Percentiles rank a stretch among this genome's conserved stretches.
These are phyloP conservation scores for Tetrax tetrax DNA, from an alignment of 2,113 vertebrate species.

Conservation along the genomic window DNA sequence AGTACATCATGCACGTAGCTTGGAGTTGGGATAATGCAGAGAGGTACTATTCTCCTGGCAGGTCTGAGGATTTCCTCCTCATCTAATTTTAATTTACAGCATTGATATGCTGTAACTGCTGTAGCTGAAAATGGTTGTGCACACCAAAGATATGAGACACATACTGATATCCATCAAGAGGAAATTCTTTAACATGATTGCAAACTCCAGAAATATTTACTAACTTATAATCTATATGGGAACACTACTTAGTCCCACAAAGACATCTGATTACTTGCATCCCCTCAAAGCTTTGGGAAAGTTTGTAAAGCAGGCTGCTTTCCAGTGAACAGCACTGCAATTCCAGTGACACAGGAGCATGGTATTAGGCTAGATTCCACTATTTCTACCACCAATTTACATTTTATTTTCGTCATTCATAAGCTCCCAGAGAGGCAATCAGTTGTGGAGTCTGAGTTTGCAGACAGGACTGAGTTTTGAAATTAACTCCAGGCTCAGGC, in stretches of 20 bases:
- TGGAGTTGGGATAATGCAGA: background rate
- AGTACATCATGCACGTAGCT: background rate
- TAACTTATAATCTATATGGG: background rate
- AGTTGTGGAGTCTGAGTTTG: background rate
- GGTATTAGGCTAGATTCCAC: background rate
- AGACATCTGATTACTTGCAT: background rate
- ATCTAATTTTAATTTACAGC: constrained; percentile 3
- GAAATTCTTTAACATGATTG: background rate
- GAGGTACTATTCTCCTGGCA: background rate
- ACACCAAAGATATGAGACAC: background rate
- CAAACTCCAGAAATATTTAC: background rate
- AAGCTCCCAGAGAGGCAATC: background rate
- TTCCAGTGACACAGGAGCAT: background rate
- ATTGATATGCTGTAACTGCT: background rate
- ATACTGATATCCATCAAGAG: background rate
- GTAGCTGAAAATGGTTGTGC: background rate
- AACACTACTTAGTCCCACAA: background rate
- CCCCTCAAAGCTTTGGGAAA: background rate
- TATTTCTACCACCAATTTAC: background rate
- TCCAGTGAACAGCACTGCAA: background rate
- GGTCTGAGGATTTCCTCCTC: background rate
- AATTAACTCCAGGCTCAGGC: background rate
- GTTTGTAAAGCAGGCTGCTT: background rate
- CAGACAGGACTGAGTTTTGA: background rate
- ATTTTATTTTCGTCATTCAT: background rate